Conservation (phyloP, 2,888 invertebrate species). For the Agonopterix arenella region DNA sequence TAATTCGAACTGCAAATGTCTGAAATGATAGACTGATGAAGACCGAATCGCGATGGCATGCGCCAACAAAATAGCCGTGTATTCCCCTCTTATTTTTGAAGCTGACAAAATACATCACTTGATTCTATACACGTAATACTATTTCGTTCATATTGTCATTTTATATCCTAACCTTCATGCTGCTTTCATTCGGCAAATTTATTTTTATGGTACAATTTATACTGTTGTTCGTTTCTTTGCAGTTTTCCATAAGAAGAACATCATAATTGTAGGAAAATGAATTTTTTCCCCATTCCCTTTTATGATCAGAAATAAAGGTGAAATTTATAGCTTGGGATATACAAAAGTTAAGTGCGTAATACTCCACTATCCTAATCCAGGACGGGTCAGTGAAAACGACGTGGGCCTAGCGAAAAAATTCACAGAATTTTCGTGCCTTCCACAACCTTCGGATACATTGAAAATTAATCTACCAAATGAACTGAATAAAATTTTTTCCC, state of each 20-base stretch:
- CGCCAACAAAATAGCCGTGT: not conserved
- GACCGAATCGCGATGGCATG: too few relatives aligned
- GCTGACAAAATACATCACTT: slow-evolving; percentile 44
- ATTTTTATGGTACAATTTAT: slow-evolving; percentile 26
- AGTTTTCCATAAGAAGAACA: not conserved
- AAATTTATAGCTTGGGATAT: too few relatives aligned
- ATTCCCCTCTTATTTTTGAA: slow-evolving; percentile 33
- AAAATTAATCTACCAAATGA: too few relatives aligned
- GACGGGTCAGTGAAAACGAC: too few relatives aligned
- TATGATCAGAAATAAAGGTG: not conserved
- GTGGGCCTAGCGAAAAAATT: too few relatives aligned
- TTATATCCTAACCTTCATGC: slow-evolving; percentile 31
- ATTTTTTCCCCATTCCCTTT: not conserved
- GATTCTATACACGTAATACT: slow-evolving; percentile 51
- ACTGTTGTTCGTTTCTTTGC: not conserved
- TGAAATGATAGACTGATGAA: too few relatives aligned
- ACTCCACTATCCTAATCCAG: too few relatives aligned
- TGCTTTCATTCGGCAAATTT: slow-evolving; percentile 25
- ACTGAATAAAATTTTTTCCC: too few relatives aligned
- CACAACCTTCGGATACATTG: too few relatives aligned
- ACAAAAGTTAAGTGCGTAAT: too few relatives aligned
- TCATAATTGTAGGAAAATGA: not conserved
- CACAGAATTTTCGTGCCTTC: too few relatives aligned
- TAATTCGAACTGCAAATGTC: too few relatives aligned
- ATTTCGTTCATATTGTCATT: slow-evolving; percentile 51